Base-by-base conservation (phyloP, 1,140 invertebrate genomes). In the Halyomorpha halys region DNA sequence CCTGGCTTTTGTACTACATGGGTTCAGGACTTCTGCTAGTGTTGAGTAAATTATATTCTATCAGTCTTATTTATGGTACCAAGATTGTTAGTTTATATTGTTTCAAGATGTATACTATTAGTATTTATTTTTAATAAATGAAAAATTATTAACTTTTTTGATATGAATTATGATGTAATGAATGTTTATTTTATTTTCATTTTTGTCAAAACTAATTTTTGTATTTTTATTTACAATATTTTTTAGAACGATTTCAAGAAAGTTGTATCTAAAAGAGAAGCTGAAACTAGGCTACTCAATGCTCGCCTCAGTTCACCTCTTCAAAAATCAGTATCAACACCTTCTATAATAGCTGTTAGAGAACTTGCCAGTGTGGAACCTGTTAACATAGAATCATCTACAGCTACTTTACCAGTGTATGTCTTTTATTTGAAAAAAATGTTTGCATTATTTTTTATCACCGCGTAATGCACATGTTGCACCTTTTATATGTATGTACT, bases 321-420 rank as follows among this genome's bases (percentile, higher is more conserved):
- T 62, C 90, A 93, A 74, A 94, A 94, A 78, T 91, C 89, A 59
- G 84, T 93, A 66, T 94, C 91, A 14, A 93, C 90, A 25, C 90
- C 90, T 23, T 93, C 90, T 62, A 90, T 91, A 65, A 83, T 90
- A 34, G 86, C 86, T 61, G 83, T 83, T 56, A 77, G 83, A 66
- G 82, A 77, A 67, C 76, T 77, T 53, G 72, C 72, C 34, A 71
- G 70, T 64, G 72, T 73, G 23, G 65, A 72, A 49, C 62, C 66
- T 16, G 54, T 54, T 27, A 18, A 62, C 21, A 65, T 64, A 54
- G 66, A 66, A 54, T 54, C 62, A 72, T 27, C 76, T 74, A 68
- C 76, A 16, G 60, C 76, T 3, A 77, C 74, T 21, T 68, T 77
- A 56, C 76, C 76, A 47, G 73, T 77, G 76, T 78, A 44, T 63